Percentiles rank a stretch among this genome's conserved stretches.
phyloP scores from a whole-genome alignment of 2,888 invertebrate genomes.

The Lordiphosa fenestrarum region DNA sequence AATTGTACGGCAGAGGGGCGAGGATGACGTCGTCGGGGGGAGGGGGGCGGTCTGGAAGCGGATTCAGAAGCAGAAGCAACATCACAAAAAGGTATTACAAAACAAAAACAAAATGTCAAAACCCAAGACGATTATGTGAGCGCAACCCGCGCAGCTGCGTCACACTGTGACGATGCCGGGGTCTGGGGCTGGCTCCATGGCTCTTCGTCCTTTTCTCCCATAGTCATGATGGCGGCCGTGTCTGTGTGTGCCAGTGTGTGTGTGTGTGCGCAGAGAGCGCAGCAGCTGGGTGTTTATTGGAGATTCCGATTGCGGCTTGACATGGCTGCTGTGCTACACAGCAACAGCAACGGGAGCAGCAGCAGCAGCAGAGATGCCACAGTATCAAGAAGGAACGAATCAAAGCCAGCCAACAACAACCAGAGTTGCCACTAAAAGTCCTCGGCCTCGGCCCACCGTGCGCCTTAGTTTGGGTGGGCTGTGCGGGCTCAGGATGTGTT shows the following conservation, averaged over 20 bases:
- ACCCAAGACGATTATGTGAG: constrained; percentile 73
- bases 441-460: constrained; percentile 31
- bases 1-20: constrained; percentile 1
- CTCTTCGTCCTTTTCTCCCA: constrained; percentile 26
- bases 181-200: constrained; percentile 4
- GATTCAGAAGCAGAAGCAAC: constrained; percentile 49
- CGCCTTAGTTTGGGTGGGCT: constrained; percentile 9
- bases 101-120: constrained; percentile 75
- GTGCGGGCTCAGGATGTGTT: constrained; percentile 12
- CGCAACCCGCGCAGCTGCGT: constrained; percentile 68
- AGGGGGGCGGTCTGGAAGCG: neutral
- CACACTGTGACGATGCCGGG: constrained; percentile 13
- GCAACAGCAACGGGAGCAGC: constrained; percentile 1
- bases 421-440: constrained; percentile 76
- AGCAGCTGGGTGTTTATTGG: constrained; percentile 76
- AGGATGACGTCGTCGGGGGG: too few species aligned
- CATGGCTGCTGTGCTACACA: constrained; percentile 60
- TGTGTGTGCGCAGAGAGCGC: constrained; percentile 60
- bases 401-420: constrained; percentile 77
- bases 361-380: constrained; percentile 17
- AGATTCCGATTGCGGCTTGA: constrained; percentile 79
- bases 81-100: constrained; percentile 70
- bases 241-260: constrained; percentile 37
- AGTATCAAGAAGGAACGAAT: constrained; percentile 79
- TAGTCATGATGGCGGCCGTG: constrained; percentile 66